phyloP scores from a whole-genome alignment of 2,113 vertebrate species.

The Acanthochromis polyacanthus region DNA sequence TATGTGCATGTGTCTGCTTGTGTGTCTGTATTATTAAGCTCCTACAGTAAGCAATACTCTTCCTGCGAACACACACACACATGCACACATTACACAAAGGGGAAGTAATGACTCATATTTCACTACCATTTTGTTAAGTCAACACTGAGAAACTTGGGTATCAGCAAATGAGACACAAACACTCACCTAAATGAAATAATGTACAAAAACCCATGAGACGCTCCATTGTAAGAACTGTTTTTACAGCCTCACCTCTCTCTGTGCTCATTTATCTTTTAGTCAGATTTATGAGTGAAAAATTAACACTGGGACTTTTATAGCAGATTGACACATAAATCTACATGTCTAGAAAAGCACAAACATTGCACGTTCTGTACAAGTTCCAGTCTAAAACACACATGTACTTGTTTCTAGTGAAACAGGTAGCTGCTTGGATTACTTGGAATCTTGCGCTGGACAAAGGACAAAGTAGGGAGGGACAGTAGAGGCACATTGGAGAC shows the following conservation, averaged over 20 bases:
- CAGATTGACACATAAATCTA: slow-evolving; percentile 1
- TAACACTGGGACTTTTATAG: background rate
- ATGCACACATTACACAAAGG: slow-evolving; percentile 32
- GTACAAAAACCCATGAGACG: slow-evolving; percentile 10
- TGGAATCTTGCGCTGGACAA: slow-evolving; percentile 71
- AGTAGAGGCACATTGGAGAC: slow-evolving; percentile 34
- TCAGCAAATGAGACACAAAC: slow-evolving; percentile 20
- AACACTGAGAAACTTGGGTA: slow-evolving; percentile 20
- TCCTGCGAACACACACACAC: slow-evolving; percentile 17
- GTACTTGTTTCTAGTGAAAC: slow-evolving; percentile 40
- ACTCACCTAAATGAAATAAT: background rate
- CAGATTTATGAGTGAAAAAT: slow-evolving; percentile 16
- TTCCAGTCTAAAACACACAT: slow-evolving; percentile 14
- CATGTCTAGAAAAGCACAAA: background rate
- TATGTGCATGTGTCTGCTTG: background rate
- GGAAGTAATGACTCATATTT: slow-evolving; percentile 70
- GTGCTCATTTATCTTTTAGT: slow-evolving; percentile 15
- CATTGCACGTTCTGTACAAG: background rate
- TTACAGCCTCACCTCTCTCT: background rate
- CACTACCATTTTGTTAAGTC: slow-evolving; percentile 21
- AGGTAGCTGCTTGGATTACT: slow-evolving; percentile 75
- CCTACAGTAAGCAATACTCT: slow-evolving; percentile 9
- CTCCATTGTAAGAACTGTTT: background rate
- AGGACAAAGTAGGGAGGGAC: slow-evolving; percentile 71
- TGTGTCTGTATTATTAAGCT: slow-evolving; percentile 30